Conservation (phyloP, 1,140 invertebrate genomes). For the Megalopta genalis region DNA sequence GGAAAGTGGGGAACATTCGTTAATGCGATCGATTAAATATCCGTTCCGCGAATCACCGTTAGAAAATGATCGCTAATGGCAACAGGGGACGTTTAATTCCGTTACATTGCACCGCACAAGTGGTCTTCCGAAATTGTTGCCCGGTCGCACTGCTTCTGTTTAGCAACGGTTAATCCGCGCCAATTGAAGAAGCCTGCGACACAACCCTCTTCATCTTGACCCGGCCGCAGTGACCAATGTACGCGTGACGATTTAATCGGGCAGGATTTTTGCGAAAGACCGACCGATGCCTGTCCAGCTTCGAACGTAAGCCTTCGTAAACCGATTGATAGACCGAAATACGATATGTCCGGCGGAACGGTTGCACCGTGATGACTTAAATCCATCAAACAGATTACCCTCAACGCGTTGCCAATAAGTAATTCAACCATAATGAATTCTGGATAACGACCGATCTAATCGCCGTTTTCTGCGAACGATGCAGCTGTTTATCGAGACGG, state of each 20-base stretch:
- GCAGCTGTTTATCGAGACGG: too few species aligned
- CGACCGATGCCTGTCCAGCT: not conserved
- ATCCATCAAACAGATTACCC: conserved; percentile 22
- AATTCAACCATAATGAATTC: conserved; percentile 27
- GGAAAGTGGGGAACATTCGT: too few species aligned
- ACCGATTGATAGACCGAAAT: conserved; percentile 20
- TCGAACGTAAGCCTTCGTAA: not conserved
- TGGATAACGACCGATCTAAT: not conserved
- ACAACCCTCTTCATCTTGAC: not conserved
- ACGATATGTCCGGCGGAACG: conserved; percentile 28
- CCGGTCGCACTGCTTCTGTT: not conserved
- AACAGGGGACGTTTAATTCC: not conserved
- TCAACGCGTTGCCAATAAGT: conserved; percentile 3
- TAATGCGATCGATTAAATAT: too few species aligned
- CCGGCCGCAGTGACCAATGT: too few species aligned
- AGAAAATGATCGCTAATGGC: too few species aligned
- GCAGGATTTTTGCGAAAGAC: not conserved
- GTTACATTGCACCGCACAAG: not conserved
- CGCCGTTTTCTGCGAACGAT: too few species aligned
- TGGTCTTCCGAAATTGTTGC: not conserved
- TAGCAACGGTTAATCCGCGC: not conserved
- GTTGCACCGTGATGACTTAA: conserved; percentile 25
- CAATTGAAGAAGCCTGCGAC: conserved; percentile 12
- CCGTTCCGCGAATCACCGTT: too few species aligned
- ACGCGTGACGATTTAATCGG: not conserved